Conservation (phyloP, 2,888 invertebrate genomes). For the Hirtodrosophila duncani region DNA sequence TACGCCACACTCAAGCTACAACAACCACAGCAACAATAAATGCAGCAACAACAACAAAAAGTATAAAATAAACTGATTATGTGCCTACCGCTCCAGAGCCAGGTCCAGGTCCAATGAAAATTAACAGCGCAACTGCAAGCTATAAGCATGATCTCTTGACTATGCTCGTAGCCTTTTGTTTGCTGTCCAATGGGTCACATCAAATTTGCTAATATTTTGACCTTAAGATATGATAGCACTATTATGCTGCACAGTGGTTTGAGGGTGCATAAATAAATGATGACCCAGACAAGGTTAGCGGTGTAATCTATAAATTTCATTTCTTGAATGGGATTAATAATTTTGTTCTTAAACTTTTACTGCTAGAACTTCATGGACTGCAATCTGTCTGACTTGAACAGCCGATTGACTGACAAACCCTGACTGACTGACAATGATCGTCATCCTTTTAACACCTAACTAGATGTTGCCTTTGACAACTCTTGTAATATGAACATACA, state of each 20-base stretch:
- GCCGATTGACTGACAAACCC: too few relatives aligned
- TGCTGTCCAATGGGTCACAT: constrained; percentile 51
- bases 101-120: constrained; percentile 48
- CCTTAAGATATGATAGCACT: constrained; percentile 46
- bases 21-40: constrained; percentile 18
- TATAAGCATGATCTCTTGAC: too few relatives aligned
- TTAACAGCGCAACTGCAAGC: constrained; percentile 51
- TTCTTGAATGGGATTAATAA: too few relatives aligned
- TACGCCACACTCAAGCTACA: constrained; percentile 6
- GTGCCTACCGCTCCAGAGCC: constrained; percentile 39
- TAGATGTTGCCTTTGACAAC: too few relatives aligned
- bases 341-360: too few relatives aligned
- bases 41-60: constrained; percentile 29
- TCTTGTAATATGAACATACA: too few relatives aligned
- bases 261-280: neutral
- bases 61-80: constrained; percentile 69
- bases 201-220: constrained; percentile 70
- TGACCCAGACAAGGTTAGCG: too few relatives aligned
- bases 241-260: constrained; percentile 47
- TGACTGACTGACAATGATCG: too few relatives aligned
- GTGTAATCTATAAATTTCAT: too few relatives aligned
- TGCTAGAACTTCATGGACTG: too few relatives aligned
- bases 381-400: too few relatives aligned
- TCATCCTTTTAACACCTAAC: too few relatives aligned
- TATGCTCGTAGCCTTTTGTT: constrained; percentile 23